Evolutionary conservation across 2,888 invertebrate genomes (phyloP).

Genomic region (Rhopalosiphum nymphaeae): DNA sequence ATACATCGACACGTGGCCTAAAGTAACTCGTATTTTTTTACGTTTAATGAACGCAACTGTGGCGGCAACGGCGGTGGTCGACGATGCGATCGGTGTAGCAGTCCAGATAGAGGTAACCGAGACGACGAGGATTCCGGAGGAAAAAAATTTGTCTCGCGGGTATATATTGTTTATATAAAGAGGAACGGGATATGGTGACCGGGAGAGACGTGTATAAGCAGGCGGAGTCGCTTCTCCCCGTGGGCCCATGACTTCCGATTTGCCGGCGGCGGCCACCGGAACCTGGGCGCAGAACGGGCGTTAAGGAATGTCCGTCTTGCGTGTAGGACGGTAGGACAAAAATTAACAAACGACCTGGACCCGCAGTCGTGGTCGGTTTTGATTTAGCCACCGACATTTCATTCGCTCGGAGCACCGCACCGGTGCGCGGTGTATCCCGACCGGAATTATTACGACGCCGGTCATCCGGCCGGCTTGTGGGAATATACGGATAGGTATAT

Average conservation of each 20-base stretch:
- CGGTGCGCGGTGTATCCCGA: neutral
- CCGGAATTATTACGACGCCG: slow-evolving; percentile 48
- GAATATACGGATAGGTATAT: neutral
- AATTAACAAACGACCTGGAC: slow-evolving; percentile 36
- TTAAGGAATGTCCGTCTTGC: slow-evolving; percentile 47
- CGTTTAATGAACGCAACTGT: neutral
- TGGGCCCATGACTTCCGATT: slow-evolving; percentile 61
- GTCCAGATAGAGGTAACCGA: neutral
- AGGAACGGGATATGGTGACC: neutral
- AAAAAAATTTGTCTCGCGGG: neutral
- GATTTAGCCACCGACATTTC: slow-evolving; percentile 38
- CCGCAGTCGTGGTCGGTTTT: slow-evolving; percentile 19
- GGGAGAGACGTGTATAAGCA: neutral
- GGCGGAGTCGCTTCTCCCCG: slow-evolving; percentile 23
- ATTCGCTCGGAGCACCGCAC: neutral
- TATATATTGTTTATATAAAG: neutral
- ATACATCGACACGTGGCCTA: neutral
- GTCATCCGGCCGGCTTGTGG: slow-evolving; percentile 4
- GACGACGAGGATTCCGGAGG: neutral
- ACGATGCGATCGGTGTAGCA: neutral
- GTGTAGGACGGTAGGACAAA: neutral
- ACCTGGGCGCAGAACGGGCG: neutral
- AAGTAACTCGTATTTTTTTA: neutral
- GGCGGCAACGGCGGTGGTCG: neutral
- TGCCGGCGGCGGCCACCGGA: neutral